Percentiles rank a stretch among this genome's conserved stretches.
These are phyloP conservation scores for Dichetophora obliterata DNA, from an alignment of 2,888 invertebrate species.

Conservation along the genomic window DNA sequence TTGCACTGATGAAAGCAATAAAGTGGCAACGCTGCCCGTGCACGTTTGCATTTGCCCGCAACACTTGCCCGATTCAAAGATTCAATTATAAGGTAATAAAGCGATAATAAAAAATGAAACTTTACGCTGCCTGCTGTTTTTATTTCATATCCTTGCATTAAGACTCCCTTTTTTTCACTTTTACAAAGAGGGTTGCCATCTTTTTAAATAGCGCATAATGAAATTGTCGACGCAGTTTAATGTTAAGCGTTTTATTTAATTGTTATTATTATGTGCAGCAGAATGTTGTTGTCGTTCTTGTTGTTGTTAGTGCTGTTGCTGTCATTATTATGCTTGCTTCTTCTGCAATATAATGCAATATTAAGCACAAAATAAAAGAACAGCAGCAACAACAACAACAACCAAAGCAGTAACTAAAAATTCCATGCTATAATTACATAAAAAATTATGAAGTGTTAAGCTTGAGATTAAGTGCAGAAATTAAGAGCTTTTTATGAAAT, in stretches of 20 bases:
- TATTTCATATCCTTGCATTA: no score
- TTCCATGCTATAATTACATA: conserved; percentile 5
- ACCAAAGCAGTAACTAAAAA: not conserved
- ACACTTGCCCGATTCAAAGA: conserved; percentile 56
- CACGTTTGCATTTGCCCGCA: not conserved
- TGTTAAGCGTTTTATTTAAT: conserved; percentile 32
- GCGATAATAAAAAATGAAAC: conserved; percentile 59
- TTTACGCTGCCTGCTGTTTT: conserved; percentile 43
- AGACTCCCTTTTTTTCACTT: not conserved
- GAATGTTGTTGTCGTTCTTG: not conserved
- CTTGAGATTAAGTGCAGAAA: conserved; percentile 15
- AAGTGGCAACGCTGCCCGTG: not conserved
- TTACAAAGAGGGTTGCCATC: not conserved
- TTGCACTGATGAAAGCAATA: not conserved
- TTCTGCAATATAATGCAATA: not conserved
- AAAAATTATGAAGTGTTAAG: conserved; percentile 33
- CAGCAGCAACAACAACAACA: not conserved
- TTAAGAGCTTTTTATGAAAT: conserved; percentile 16
- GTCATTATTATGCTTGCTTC: not conserved
- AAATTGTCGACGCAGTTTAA: conserved; percentile 35
- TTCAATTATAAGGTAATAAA: conserved; percentile 68
- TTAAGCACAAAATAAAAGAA: not conserved
- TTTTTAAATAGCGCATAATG: conserved; percentile 25
- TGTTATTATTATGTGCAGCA: conserved; percentile 32
- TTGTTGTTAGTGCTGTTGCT: not conserved